These are phyloP conservation scores for Phacellophora camtschatica DNA, from an alignment of 30 jellyfish, hydroid and myxozoan species.

Conservation along the genomic window DNA sequence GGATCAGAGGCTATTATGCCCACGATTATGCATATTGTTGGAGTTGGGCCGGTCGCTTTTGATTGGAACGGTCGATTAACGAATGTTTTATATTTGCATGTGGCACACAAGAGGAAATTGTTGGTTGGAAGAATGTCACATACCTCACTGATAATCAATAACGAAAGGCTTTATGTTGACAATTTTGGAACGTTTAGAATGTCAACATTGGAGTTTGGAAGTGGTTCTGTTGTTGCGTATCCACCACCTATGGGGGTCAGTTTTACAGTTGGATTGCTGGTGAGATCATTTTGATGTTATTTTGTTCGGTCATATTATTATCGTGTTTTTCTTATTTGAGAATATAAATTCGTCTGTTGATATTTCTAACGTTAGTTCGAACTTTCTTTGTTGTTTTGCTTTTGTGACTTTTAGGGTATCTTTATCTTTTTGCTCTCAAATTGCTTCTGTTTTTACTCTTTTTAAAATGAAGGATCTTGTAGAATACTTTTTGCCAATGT, in stretches of 20 bases:
- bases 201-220: slow-evolving; percentile 61
- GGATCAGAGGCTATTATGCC: slow-evolving; percentile 74
- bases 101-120: slow-evolving; percentile 53
- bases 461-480: background rate
- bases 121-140: slow-evolving; percentile 55
- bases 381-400: no score
- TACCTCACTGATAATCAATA: slow-evolving; percentile 56
- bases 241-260: slow-evolving; percentile 78
- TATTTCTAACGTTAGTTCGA: no score
- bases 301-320: background rate
- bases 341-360: no score
- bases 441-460: background rate
- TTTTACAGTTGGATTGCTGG: slow-evolving; percentile 62
- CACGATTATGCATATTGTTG: slow-evolving; percentile 59
- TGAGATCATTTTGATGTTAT: background rate
- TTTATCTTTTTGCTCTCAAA: no score
- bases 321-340: background rate
- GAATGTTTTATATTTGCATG: slow-evolving; percentile 39
- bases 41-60: slow-evolving; percentile 41
- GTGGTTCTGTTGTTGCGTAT: slow-evolving; percentile 59
- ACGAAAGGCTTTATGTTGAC: slow-evolving; percentile 38
- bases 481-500: background rate
- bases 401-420: no score
- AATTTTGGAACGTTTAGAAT: slow-evolving; percentile 45
- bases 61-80: slow-evolving; percentile 73